phyloP scores from a whole-genome alignment of 2,797 vertebrate genomes.

The Myotis findleyi region DNA sequence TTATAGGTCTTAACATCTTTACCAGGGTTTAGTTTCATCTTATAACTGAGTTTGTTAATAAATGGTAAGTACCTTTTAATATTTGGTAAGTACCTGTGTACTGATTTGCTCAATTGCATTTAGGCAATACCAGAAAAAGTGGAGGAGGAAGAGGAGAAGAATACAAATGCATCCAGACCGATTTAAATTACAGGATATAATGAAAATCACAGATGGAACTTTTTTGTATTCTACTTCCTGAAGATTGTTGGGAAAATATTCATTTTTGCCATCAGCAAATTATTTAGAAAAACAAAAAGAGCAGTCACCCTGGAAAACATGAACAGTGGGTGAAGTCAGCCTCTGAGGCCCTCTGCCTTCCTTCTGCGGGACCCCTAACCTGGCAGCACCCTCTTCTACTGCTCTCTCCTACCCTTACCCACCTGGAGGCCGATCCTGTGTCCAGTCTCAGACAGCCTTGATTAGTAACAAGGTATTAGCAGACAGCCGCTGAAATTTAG shows the following conservation, averaged over 20 bases:
- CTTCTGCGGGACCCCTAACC: background rate
- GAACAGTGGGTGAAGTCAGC: background rate
- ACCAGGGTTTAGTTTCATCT: background rate
- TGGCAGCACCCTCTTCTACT: background rate
- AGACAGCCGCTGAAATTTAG: background rate
- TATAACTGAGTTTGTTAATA: conserved; percentile 44
- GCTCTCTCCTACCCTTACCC: background rate
- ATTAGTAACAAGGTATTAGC: background rate
- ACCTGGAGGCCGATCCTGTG: background rate
- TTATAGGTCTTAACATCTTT: conserved; percentile 21
- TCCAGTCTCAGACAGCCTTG: background rate
- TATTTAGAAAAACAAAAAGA: conserved; percentile 23
- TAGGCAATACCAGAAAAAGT: background rate
- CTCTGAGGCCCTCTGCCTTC: background rate
- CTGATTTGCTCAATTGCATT: background rate
- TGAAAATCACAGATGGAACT: background rate
- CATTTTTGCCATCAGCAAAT: conserved; percentile 30
- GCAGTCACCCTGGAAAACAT: background rate
- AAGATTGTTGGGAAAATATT: background rate
- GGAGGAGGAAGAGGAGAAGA: background rate
- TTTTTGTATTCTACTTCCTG: background rate
- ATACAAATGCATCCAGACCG: background rate
- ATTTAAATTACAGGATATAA: background rate
- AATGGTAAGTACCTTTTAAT: background rate
- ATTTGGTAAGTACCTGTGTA: background rate